Evolutionary conservation across 2,797 vertebrate species (phyloP), one percentile per base, ranked within the genome.

Genomic region (Poecilia velifera): DNA sequence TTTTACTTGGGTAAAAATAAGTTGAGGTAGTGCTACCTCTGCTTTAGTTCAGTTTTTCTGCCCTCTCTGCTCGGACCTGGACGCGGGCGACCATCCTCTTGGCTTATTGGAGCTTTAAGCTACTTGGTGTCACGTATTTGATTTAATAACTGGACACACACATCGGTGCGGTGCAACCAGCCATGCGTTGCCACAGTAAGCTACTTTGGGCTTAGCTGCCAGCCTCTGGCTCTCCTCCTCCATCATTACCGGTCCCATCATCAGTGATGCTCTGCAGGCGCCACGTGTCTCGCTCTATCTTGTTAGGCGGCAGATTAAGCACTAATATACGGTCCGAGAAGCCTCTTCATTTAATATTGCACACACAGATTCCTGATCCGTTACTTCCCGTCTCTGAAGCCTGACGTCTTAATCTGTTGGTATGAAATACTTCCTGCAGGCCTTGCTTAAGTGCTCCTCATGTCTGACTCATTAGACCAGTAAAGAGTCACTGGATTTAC

Each of bases 111-210:
- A 49, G 76, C 77, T 85, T 76, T 91, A 94, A 93, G 90, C 93
- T 88, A 83, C 89, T 93, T 90, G 87, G 86, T 90, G 92, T 92
- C 90, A 91, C 83, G 79, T 49, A 57, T 85, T 90, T 93, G 89
- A 94, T 94, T 94, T 89, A 95, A 94, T 95, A 93, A 92, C 84
- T 86, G 88, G 89, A 93, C 72, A 83, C 82, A 83, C 80, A 78
- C 41, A 55, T 73, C 76, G 75, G 82, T 49, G 80, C 59, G 82
- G 77, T 81, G 80, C 68, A 55, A 82, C 87, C 86, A 92, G 76
- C 83, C 73, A 84, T 87, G 91, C 46, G 4, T 82, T 80, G 43
- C 79, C 87, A 71, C 25, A 20, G 93, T 92, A 91, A 93, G 92
- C 94, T 94, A 93, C 83, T 91, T 81, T 49, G 59, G 84, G 93